A percentile compares a stretch with the other conserved stretches of the same genome.
Evolutionary conservation across 2,797 vertebrate species (phyloP).

Genomic region (Crenuchus spilurus): DNA sequence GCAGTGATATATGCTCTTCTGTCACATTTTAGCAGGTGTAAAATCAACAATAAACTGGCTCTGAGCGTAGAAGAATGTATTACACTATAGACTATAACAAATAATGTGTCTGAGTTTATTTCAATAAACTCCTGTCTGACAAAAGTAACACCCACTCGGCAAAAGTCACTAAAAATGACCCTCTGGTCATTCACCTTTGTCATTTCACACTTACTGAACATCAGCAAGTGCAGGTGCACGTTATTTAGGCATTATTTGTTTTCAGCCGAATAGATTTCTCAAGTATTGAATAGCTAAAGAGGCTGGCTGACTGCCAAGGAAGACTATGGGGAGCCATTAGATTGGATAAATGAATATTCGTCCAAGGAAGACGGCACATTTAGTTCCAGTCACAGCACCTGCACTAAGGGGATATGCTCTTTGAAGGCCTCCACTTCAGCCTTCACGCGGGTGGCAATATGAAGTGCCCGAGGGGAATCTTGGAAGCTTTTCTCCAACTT

Average conservation of each 20-base stretch:
- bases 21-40: no score
- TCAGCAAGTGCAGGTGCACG: not conserved
- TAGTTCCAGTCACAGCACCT: conserved; percentile 63
- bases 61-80: no score
- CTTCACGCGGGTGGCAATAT: conserved; percentile 76
- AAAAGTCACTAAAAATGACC: not conserved
- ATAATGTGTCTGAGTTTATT: no score
- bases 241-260: not conserved
- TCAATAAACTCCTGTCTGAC: no score
- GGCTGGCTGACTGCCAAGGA: not conserved
- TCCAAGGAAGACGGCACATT: not conserved
- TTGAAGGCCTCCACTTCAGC: conserved; percentile 83
- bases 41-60: no score
- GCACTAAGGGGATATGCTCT: conserved; percentile 82
- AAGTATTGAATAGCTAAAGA: not conserved
- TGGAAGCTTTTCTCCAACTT: conserved; percentile 84
- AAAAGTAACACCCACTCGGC: not conserved
- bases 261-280: conserved; percentile 1
- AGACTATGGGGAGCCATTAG: not conserved
- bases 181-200: not conserved
- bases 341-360: not conserved
- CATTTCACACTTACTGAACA: not conserved
- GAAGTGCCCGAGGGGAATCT: conserved; percentile 76
- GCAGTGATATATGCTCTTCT: no score
- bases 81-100: no score